Conservation (phyloP, 2,797 vertebrate species). For the Lemur catta region DNA sequence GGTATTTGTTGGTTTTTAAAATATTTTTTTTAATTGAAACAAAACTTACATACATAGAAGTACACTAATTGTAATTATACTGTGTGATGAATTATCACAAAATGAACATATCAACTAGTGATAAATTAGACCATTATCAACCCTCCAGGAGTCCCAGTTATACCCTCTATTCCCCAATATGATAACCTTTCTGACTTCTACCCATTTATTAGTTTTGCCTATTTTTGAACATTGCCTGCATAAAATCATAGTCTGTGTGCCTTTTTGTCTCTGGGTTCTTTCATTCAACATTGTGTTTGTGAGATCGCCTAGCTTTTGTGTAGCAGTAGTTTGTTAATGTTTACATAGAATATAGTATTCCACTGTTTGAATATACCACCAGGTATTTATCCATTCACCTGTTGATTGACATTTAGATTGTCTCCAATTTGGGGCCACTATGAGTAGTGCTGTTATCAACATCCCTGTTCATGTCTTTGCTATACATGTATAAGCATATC, state of each 20-base stretch:
- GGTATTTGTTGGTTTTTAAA: not conserved
- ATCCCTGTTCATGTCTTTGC: not conserved
- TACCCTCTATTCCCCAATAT: not conserved
- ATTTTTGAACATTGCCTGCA: not conserved
- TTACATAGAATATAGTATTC: not conserved
- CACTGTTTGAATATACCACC: not conserved
- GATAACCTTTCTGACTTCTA: not conserved
- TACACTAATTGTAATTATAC: not conserved
- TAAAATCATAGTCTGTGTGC: not conserved
- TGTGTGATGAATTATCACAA: not conserved
- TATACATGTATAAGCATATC: not conserved
- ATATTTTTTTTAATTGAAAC: not conserved
- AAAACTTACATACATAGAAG: not conserved
- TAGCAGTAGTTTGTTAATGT: not conserved
- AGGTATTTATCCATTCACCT: not conserved
- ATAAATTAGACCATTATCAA: not conserved
- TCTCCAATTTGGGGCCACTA: not conserved
- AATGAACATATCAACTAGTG: not conserved
- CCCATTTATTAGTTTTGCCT: too few relatives aligned
- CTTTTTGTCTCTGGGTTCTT: not conserved
- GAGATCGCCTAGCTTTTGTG: not conserved
- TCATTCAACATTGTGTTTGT: not conserved
- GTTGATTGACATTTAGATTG: slow-evolving; percentile 7
- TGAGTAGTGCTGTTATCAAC: not conserved
- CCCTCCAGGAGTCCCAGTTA: not conserved